Conservation (phyloP, 2,797 vertebrate genomes). For the Threskiornis aethiopicus region DNA sequence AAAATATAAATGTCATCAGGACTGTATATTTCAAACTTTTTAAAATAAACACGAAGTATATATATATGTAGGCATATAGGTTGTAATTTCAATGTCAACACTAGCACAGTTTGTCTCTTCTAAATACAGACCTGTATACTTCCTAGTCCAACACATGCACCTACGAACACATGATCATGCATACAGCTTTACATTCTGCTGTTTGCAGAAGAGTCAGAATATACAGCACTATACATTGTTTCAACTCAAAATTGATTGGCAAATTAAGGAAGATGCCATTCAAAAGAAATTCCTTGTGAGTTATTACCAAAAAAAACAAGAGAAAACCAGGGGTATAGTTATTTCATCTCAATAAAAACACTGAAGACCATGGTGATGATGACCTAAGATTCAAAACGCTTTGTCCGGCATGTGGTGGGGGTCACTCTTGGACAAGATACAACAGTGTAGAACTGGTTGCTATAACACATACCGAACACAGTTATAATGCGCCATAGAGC, state of each 20-base stretch:
- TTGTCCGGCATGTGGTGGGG: neutral
- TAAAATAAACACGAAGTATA: conserved; percentile 76
- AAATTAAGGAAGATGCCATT: conserved; percentile 59
- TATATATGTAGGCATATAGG: conserved; percentile 70
- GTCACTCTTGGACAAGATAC: conserved; percentile 35
- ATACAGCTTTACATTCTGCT: conserved; percentile 74
- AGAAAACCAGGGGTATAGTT: conserved; percentile 33
- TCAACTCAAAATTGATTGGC: conserved; percentile 61
- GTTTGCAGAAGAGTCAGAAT: conserved; percentile 76
- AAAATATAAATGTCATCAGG: conserved; percentile 76
- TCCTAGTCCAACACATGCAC: conserved; percentile 77
- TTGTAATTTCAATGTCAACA: conserved; percentile 77
- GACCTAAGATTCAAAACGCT: conserved; percentile 57
- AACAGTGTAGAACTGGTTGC: conserved; percentile 38
- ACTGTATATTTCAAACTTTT: conserved; percentile 73
- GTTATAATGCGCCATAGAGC: neutral
- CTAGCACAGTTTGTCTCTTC: conserved; percentile 73
- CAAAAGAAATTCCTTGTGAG: conserved; percentile 55
- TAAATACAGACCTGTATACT: conserved; percentile 74
- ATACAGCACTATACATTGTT: conserved; percentile 81
- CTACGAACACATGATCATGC: conserved; percentile 77
- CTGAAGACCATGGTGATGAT: conserved; percentile 77
- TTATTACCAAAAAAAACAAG: conserved; percentile 29
- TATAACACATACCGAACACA: conserved; percentile 44
- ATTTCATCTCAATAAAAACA: conserved; percentile 77